These are phyloP conservation scores for Lutraria lutraria DNA, from an alignment of 2,888 invertebrate species.

Conservation along the genomic window DNA sequence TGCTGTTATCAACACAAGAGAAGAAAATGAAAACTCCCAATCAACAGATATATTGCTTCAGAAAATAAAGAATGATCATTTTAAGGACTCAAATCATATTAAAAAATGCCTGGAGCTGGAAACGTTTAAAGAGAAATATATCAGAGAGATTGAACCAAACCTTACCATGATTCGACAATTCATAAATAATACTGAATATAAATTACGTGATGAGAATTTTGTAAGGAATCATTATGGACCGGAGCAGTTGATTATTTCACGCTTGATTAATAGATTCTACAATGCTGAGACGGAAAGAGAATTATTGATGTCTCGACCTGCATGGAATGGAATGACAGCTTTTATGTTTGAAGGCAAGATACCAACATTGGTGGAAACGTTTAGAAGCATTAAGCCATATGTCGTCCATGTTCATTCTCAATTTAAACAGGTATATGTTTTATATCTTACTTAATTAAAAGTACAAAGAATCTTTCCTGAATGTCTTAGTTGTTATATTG, in stretches of 20 bases:
- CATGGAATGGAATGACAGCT: constrained; percentile 33
- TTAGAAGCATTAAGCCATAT: constrained; percentile 39
- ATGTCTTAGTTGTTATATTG: too few relatives aligned
- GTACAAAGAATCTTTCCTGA: too few relatives aligned
- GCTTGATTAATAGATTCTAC: neutral
- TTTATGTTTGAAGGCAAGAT: constrained; percentile 32
- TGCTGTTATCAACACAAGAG: neutral
- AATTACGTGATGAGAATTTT: constrained; percentile 38
- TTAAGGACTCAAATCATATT: constrained; percentile 32
- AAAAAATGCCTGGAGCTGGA: constrained; percentile 38
- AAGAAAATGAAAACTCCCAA: neutral
- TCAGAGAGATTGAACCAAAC: constrained; percentile 42
- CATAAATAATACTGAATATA: constrained; percentile 43
- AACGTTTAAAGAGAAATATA: constrained; percentile 44
- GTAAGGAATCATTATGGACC: constrained; percentile 37
- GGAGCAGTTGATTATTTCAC: constrained; percentile 40
- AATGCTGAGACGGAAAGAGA: constrained; percentile 41
- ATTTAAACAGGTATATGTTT: constrained; percentile 40
- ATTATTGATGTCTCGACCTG: constrained; percentile 26
- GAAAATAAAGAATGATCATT: constrained; percentile 30
- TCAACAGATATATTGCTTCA: neutral
- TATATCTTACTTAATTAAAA: neutral
- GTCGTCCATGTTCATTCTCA: constrained; percentile 28
- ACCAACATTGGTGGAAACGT: constrained; percentile 44
- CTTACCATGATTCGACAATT: constrained; percentile 39